Evolutionary conservation across 2,113 vertebrate species (phyloP), one percentile per base, ranked within the genome.

Genomic region (Apus apus): DNA sequence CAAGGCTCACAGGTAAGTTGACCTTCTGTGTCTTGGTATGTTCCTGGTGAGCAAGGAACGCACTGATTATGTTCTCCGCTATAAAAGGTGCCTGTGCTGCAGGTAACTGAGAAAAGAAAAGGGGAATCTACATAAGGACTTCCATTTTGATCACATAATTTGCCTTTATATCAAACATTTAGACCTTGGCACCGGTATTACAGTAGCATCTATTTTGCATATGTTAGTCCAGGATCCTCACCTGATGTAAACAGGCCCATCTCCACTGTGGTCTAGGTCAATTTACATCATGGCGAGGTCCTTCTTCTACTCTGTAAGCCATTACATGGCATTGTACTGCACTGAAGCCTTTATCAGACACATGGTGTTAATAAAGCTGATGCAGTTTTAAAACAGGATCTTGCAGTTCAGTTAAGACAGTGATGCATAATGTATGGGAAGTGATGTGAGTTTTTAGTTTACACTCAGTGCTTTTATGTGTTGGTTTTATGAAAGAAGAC

Each of bases 1-100:
- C 99, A 99, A 1, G 99, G 99, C 21, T 99, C 98, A 80, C 99
- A 99, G 96, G 98, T 98, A 71, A 99, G 98, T 58, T 99, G 99
- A 9, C 99, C 99, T 57, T 98, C 98, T 1, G 91, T 97, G 88
- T 99, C 99, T 97, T 99, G 99, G 97, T 98, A 99, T 4, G 99
- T 99, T n/a, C 99, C 99, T 0, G 99, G 96, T 0, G 98, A 93
- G 92, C 99, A 99, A 3, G 98, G 98, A 25, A 98, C 13, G 66
- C 99, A 99, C 94, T 98, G 98, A 51, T 98, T 97, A 34, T 98
- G 98, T 38, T 99, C 98, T 6, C 99, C 99, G 0, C 98, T 98
- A 98, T 99, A 99, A 97, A 98, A 99, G 34, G 98, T 99, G 74
- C 99, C 99, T 12, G 97, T 94, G 46, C 97, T 96, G 82, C 99